These are phyloP conservation scores for Aurelia sp. DNA, from an alignment of 30 jellyfish, hydroid and myxozoan genomes.

Conservation along the genomic window DNA sequence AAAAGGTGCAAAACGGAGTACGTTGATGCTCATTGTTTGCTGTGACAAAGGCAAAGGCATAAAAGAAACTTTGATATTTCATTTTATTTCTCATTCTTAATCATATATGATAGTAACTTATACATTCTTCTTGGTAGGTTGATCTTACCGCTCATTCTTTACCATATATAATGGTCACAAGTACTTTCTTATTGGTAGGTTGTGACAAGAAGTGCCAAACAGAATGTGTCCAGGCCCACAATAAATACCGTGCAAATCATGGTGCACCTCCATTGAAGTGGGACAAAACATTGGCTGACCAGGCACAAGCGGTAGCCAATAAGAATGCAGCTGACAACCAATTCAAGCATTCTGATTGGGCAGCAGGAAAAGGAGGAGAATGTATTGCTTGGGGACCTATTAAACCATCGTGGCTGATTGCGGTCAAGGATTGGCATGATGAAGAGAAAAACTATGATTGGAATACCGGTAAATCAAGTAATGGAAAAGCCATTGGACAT, in stretches of 20 bases:
- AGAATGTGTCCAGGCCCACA: constrained; percentile 78
- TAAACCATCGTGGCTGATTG: constrained; percentile 71
- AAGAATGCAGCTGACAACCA: constrained; percentile 57
- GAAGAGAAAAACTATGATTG: constrained; percentile 73
- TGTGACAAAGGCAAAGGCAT: too few species aligned
- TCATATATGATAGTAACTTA: too few species aligned
- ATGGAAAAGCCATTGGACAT: constrained; percentile 77
- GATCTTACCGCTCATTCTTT: neutral
- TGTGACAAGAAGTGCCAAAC: constrained; percentile 78
- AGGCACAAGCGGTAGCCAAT: constrained; percentile 79
- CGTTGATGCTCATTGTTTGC: too few species aligned
- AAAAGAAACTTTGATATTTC: too few species aligned
- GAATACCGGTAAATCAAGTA: constrained; percentile 71
- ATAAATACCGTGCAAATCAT: constrained; percentile 77
- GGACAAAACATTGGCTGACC: constrained; percentile 79
- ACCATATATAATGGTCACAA: too few species aligned
- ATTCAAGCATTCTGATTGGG: constrained; percentile 83
- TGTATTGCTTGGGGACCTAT: constrained; percentile 79
- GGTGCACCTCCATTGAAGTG: constrained; percentile 77
- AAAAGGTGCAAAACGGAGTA: too few species aligned
- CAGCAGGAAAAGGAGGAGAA: constrained; percentile 82
- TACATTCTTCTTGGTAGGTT: constrained; percentile 34
- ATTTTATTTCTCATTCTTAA: too few species aligned
- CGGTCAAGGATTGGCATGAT: constrained; percentile 86
- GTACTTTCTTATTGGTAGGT: constrained; percentile 25